phyloP scores from a whole-genome alignment of 2,113 vertebrate species.

The Callorhinus ursinus region DNA sequence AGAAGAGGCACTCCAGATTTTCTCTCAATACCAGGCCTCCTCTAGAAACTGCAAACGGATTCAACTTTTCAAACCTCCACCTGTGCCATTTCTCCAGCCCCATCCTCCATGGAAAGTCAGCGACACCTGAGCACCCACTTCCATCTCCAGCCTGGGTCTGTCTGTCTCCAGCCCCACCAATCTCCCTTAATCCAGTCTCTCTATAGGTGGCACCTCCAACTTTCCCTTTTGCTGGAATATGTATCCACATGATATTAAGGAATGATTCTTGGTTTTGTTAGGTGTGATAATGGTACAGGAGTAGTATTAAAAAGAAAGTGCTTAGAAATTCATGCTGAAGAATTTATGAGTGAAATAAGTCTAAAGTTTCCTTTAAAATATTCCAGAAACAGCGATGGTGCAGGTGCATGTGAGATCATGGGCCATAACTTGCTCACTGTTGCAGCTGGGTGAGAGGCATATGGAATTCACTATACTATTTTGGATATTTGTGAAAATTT shows the following conservation, averaged over 20 bases:
- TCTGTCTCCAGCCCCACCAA: background rate
- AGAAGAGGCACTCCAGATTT: background rate
- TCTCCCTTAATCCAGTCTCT: background rate
- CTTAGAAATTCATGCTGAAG: background rate
- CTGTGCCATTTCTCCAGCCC: background rate
- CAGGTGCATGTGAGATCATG: too few species aligned
- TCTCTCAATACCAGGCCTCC: slow-evolving; percentile 39
- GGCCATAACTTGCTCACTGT: too few species aligned
- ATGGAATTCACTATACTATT: background rate
- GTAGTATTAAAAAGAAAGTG: background rate
- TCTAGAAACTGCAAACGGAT: background rate
- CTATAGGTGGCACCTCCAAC: background rate
- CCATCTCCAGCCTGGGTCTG: background rate
- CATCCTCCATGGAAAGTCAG: background rate
- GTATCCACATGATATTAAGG: background rate
- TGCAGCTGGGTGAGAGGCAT: background rate
- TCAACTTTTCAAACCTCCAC: background rate
- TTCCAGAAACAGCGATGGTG: background rate
- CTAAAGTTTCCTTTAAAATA: slow-evolving; percentile 1
- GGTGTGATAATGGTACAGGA: background rate
- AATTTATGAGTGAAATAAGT: background rate
- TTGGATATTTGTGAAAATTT: background rate
- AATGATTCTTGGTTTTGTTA: background rate
- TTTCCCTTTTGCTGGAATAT: background rate
- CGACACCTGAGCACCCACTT: background rate